phyloP scores from a whole-genome alignment of 1,140 invertebrate species.

The Dinoponera quadriceps region DNA sequence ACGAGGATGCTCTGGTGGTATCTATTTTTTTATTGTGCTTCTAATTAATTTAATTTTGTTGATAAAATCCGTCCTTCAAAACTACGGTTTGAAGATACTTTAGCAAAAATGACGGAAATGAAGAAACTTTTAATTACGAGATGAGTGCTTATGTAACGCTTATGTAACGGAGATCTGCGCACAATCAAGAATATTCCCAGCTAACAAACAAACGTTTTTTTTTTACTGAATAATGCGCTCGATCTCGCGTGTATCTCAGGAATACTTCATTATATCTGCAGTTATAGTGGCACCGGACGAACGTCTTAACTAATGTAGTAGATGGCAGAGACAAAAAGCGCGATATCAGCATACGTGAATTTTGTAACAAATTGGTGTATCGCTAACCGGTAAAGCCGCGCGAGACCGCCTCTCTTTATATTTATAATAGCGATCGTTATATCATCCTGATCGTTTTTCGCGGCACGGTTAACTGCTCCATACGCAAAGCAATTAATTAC shows the following conservation, averaged over 20 bases:
- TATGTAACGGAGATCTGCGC: neutral
- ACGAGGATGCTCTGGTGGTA: no score
- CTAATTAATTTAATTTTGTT: no score
- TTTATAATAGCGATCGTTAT: constrained; percentile 70
- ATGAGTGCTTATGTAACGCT: neutral
- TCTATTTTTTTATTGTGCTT: no score
- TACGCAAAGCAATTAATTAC: constrained; percentile 68
- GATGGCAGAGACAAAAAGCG: constrained; percentile 62
- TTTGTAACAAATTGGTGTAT: constrained; percentile 69
- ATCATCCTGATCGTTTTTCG: constrained; percentile 65
- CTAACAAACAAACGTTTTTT: constrained; percentile 20
- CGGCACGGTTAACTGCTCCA: constrained; percentile 56
- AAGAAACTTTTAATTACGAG: neutral
- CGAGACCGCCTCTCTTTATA: constrained; percentile 63
- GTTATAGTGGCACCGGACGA: neutral
- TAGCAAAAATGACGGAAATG: neutral
- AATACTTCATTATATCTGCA: neutral
- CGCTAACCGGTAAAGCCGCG: constrained; percentile 54
- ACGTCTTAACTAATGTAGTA: constrained; percentile 58
- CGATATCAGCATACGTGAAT: constrained; percentile 49
- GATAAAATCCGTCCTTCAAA: no score
- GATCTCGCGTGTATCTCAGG: neutral
- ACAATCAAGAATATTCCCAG: neutral
- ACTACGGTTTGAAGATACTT: no score
- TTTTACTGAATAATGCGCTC: neutral